Percentiles rank a stretch among this genome's conserved stretches.
Conservation (phyloP, 1,140 invertebrate species). For the Calosoma granatense region DNA sequence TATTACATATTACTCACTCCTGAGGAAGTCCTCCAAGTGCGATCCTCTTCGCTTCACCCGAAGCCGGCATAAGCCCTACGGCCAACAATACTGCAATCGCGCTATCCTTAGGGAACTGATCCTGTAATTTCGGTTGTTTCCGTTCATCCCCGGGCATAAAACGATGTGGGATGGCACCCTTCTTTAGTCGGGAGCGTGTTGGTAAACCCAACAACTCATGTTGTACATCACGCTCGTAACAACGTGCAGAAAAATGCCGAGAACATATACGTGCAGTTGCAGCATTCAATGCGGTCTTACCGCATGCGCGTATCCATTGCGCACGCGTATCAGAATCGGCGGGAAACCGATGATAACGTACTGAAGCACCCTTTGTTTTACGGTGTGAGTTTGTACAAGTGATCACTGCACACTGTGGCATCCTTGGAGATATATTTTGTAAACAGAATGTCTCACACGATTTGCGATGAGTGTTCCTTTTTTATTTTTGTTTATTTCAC, state of each 20-base stretch:
- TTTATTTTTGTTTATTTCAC: too few species aligned
- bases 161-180: constrained; percentile 39
- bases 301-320: constrained; percentile 43
- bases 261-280: constrained; percentile 47
- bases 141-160: constrained; percentile 23
- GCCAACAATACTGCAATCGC: constrained; percentile 35
- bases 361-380: constrained; percentile 42
- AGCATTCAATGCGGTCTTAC: constrained; percentile 40
- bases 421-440: constrained; percentile 27
- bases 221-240: constrained; percentile 47
- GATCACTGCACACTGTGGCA: constrained; percentile 48
- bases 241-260: constrained; percentile 42
- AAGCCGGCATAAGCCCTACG: constrained; percentile 40
- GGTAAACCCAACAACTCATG: constrained; percentile 45
- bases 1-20: constrained; percentile 33
- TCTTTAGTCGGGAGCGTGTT: constrained; percentile 39
- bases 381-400: constrained; percentile 47
- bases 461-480: too few species aligned
- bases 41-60: constrained; percentile 35
- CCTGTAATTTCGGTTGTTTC: constrained; percentile 12
- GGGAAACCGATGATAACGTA: constrained; percentile 48
- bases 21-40: constrained; percentile 31
- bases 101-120: constrained; percentile 15
- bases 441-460: too few species aligned
- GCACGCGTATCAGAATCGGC: constrained; percentile 41